Conservation (phyloP, 1,140 invertebrate genomes). For the Doryteuthis pealeii region DNA sequence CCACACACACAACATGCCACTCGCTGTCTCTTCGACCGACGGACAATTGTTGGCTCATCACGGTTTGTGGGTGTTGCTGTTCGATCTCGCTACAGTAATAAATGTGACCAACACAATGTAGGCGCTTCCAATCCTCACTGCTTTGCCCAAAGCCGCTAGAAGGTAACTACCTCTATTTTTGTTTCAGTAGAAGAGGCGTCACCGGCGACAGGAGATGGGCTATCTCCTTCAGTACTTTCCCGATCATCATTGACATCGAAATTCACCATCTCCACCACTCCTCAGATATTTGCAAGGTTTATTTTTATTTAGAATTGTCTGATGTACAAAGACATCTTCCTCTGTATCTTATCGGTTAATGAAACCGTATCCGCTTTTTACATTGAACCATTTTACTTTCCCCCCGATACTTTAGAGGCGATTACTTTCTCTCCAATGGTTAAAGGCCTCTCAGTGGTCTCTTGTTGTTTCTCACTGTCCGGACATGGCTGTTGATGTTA, state of each 20-base stretch:
- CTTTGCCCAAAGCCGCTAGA: too few species aligned
- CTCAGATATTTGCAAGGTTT: constrained; percentile 95
- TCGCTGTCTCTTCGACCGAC: too few species aligned
- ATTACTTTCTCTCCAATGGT: constrained; percentile 59
- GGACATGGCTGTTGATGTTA: constrained; percentile 73
- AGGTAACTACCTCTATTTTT: too few species aligned
- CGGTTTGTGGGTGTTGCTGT: too few species aligned
- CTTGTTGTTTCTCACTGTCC: constrained; percentile 73
- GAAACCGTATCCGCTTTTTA: constrained; percentile 99
- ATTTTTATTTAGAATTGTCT: constrained; percentile 92
- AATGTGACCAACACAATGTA: too few species aligned
- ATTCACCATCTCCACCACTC: constrained; percentile 98
- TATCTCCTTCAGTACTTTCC: constrained; percentile 28
- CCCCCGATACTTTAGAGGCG: constrained; percentile 51
- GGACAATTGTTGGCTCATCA: too few species aligned
- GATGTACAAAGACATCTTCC: constrained; percentile 99
- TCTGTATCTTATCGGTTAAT: constrained; percentile 93
- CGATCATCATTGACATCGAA: constrained; percentile 81
- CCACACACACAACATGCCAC: too few species aligned
- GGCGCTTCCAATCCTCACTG: too few species aligned
- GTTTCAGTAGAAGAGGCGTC: constrained; percentile 35
- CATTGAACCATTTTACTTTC: constrained; percentile 59
- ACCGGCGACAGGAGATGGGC: constrained; percentile 28
- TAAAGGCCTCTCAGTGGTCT: constrained; percentile 67
- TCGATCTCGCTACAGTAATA: too few species aligned